Percentiles rank a stretch among this genome's conserved stretches.
phyloP scores from a whole-genome alignment of 2,888 invertebrate genomes.

The Phaedon cochleariae region DNA sequence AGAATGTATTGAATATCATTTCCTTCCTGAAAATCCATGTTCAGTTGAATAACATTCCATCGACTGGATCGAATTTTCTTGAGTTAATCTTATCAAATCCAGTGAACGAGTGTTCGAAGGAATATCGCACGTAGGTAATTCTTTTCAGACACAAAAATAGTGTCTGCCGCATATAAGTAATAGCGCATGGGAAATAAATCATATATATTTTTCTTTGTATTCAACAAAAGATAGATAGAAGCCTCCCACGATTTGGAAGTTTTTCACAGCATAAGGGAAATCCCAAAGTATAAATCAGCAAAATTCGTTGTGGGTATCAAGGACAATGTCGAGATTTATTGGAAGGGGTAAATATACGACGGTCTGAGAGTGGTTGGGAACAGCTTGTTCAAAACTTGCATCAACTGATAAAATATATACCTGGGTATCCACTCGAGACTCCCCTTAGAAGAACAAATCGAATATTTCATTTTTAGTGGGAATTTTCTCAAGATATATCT shows the following conservation, averaged over 20 bases:
- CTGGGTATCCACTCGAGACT: too few species aligned
- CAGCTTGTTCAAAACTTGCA: neutral
- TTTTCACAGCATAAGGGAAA: neutral
- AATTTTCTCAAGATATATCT: too few species aligned
- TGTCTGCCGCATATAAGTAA: neutral
- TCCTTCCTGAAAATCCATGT: neutral
- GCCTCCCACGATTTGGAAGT: neutral
- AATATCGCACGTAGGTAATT: neutral
- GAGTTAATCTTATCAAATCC: neutral
- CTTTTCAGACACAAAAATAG: neutral
- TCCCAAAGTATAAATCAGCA: neutral
- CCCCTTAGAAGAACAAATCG: too few species aligned
- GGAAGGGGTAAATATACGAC: neutral
- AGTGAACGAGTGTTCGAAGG: neutral
- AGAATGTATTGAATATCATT: too few species aligned
- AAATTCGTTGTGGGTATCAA: neutral
- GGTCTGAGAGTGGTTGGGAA: too few species aligned
- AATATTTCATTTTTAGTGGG: too few species aligned
- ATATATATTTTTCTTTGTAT: neutral
- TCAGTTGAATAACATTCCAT: neutral
- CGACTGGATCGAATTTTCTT: neutral
- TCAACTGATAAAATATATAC: too few species aligned
- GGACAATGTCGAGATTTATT: neutral
- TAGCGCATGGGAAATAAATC: neutral
- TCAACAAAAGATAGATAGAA: neutral